These are phyloP conservation scores for Nephrocerus scutellatus DNA, from an alignment of 2,888 invertebrate species.

Conservation along the genomic window DNA sequence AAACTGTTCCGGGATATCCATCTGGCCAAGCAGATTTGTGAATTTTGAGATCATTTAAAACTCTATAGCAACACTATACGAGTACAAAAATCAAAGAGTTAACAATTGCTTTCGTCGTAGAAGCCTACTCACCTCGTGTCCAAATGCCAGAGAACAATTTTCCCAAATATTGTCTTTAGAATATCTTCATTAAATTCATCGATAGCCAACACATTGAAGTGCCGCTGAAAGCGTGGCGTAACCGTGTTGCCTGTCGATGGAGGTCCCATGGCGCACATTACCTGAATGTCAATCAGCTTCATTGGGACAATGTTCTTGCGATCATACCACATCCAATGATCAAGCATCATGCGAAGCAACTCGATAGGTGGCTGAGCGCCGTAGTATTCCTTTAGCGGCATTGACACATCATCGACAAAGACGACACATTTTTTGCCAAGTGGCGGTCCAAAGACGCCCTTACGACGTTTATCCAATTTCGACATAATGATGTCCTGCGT, in stretches of 20 bases:
- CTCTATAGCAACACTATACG: no score
- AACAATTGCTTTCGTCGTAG: no score
- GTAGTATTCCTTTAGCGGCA: slow-evolving; percentile 76
- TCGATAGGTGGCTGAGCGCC: slow-evolving; percentile 95
- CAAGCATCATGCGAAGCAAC: slow-evolving; percentile 80
- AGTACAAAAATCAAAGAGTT: no score
- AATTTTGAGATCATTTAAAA: no score
- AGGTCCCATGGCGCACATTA: slow-evolving; percentile 78
- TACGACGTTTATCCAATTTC: slow-evolving; percentile 84
- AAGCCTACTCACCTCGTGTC: slow-evolving; percentile 70
- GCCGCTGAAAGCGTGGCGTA: slow-evolving; percentile 77
- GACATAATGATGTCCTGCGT: slow-evolving; percentile 93
- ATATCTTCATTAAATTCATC: slow-evolving; percentile 85
- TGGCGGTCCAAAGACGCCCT: slow-evolving; percentile 90
- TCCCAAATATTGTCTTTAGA: slow-evolving; percentile 76
- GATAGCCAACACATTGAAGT: slow-evolving; percentile 77
- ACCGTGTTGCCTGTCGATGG: slow-evolving; percentile 77
- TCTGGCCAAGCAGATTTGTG: no score
- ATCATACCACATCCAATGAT: slow-evolving; percentile 87
- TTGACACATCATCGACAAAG: slow-evolving; percentile 94
- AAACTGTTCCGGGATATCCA: no score
- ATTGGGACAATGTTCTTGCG: slow-evolving; percentile 70
- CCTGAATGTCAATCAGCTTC: slow-evolving; percentile 77
- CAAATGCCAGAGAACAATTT: slow-evolving; percentile 91
- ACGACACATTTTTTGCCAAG: slow-evolving; percentile 82